Evolutionary conservation across 35 echinoderm and acorn worm species (phyloP).

Genomic region (Holothuria glaberrima): DNA sequence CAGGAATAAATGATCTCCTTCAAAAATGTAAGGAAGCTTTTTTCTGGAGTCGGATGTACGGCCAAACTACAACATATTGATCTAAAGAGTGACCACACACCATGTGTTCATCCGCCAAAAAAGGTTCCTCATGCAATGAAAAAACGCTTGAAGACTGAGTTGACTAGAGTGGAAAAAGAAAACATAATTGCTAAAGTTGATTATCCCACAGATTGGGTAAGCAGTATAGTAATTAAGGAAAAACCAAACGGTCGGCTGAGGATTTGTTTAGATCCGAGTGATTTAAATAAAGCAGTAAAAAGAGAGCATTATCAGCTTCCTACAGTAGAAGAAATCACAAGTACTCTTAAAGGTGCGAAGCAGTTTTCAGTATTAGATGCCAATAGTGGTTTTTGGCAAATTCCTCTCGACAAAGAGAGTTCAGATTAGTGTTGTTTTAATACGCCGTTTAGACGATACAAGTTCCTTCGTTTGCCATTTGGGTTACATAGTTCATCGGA

Average conservation of each 20-base stretch:
- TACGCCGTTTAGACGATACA: conserved; percentile 76
- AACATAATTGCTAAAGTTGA: conserved; percentile 55
- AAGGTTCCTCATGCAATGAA: conserved; percentile 31
- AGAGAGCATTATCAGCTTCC: conserved; percentile 75
- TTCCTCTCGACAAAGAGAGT: conserved; percentile 61
- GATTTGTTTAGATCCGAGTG: conserved; percentile 77
- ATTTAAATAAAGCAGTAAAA: conserved; percentile 77
- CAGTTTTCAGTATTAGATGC: conserved; percentile 69
- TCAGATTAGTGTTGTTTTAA: conserved; percentile 71
- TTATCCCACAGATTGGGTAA: conserved; percentile 79
- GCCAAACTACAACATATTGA: conserved; percentile 5
- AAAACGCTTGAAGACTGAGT: conserved; percentile 18
- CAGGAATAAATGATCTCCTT: neutral
- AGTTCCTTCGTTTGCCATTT: conserved; percentile 72
- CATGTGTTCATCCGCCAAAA: conserved; percentile 52
- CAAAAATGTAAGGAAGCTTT: conserved; percentile 21
- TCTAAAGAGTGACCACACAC: neutral
- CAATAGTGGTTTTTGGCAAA: conserved; percentile 78
- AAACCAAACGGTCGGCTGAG: conserved; percentile 77
- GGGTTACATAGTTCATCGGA: conserved; percentile 71
- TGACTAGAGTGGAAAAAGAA: conserved; percentile 36
- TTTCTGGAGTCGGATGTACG: neutral
- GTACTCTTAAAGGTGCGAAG: conserved; percentile 28
- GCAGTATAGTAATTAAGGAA: conserved; percentile 63
- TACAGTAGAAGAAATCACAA: conserved; percentile 54